Conservation (phyloP, 2,888 invertebrate species). For the Eumacrocentrus americanus region DNA sequence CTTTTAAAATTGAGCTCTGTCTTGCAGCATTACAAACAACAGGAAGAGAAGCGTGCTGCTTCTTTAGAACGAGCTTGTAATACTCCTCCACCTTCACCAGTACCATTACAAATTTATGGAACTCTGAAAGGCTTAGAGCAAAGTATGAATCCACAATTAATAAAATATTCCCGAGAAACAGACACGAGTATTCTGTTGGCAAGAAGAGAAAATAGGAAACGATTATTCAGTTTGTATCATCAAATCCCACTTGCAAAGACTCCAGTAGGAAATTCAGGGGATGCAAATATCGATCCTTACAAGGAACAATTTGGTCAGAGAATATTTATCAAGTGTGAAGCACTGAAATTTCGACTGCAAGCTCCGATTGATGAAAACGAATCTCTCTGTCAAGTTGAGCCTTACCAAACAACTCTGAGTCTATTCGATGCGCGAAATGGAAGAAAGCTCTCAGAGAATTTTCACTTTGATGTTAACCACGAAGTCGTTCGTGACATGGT, state of each 20-base stretch:
- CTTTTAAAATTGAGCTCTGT: conserved; percentile 80
- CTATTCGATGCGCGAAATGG: conserved; percentile 89
- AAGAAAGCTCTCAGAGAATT: conserved; percentile 90
- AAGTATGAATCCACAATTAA: conserved; percentile 90
- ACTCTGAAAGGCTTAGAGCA: conserved; percentile 88
- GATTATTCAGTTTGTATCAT: conserved; percentile 78
- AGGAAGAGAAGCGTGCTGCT: conserved; percentile 77
- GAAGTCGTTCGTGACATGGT: conserved; percentile 71
- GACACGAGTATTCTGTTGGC: conserved; percentile 84
- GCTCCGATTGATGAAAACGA: conserved; percentile 80
- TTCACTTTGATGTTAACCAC: conserved; percentile 87
- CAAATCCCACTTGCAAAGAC: conserved; percentile 62
- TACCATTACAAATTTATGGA: conserved; percentile 73
- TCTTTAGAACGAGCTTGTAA: conserved; percentile 68
- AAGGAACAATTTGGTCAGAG: conserved; percentile 88
- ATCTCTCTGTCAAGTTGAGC: conserved; percentile 84
- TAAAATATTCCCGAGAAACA: conserved; percentile 89
- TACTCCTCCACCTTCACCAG: conserved; percentile 69
- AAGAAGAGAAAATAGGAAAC: conserved; percentile 78
- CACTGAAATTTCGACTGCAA: conserved; percentile 83
- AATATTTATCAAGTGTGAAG: conserved; percentile 82
- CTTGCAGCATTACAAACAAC: conserved; percentile 81
- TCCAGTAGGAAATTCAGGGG: conserved; percentile 53
- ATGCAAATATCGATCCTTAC: conserved; percentile 75
- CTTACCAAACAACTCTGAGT: conserved; percentile 88